Base-by-base conservation (phyloP, 2,113 vertebrate species). In the Parus major region DNA sequence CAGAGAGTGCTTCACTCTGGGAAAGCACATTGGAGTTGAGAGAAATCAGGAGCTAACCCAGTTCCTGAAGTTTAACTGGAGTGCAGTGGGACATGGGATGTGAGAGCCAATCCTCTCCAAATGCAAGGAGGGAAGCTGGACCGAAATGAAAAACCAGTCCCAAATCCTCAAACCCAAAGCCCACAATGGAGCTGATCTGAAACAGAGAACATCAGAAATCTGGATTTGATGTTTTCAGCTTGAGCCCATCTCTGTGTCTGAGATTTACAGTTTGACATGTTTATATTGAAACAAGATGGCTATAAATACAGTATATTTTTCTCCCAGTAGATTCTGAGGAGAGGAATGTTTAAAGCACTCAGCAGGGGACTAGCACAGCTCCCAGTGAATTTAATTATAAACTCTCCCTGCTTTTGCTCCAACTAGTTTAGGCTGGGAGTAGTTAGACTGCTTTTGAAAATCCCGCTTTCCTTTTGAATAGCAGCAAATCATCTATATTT, bases 201-300 rank as follows among this genome's bases (percentile, higher is more conserved):
- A 86, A 86, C 12, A 76, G 44, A 83, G 57, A 86, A 64, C 0
- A 1, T 39, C 5, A 0, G 76, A 95, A 94, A 78, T 71, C 76
- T 94, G 92, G 88, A 84, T 93, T 72, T 82, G 69, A 90, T 46
- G 68, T 88, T 93, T 96, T 71, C 92, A 96, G 52, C 88, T 93
- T 94, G 49, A 97, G 53, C 41, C 90, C 80, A 91, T 96, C 92
- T 84, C 82, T 35, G 21, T 52, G 6, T 44, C 94, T 92, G 68
- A 88, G 73, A 96, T 94, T 96, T 97, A 93, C 92, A 96, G 65
- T 92, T 92, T 96, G 94, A 97, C 94, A 93, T 95, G 89, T 97
- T 97, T 96, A 86, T 93, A 92, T 94, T 96, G 80, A 96, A 97
- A 96, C 88, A 96, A 95, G 91, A 95, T 96, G 94, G 53, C 81